A percentile compares a stretch with the other conserved stretches of the same genome.
These are phyloP conservation scores for Phlogophora meticulosa DNA, from an alignment of 2,888 invertebrate species.

Conservation along the genomic window DNA sequence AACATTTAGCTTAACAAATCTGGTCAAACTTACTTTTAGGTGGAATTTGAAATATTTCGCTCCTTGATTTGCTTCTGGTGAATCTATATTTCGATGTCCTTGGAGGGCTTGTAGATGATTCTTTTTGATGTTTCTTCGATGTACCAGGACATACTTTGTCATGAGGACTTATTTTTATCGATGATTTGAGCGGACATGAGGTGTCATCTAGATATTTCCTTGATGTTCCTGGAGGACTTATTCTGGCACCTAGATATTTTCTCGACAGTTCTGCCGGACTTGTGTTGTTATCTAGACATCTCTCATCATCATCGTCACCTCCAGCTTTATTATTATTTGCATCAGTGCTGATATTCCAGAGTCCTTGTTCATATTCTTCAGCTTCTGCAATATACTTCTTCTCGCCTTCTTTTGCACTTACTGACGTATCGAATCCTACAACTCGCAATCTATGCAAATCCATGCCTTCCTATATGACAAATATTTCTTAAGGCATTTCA, in stretches of 20 bases:
- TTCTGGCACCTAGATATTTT: not conserved
- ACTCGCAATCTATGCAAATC: slow-evolving; percentile 69
- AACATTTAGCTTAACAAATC: not conserved
- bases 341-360: slow-evolving; percentile 12
- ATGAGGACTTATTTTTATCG: not conserved
- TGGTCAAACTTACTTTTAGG: slow-evolving; percentile 39
- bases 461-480: slow-evolving; percentile 54
- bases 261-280: slow-evolving; percentile 8
- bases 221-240: not conserved
- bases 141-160: not conserved
- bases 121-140: not conserved
- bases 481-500: slow-evolving; percentile 21
- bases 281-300: not conserved
- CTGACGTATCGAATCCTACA: slow-evolving; percentile 63
- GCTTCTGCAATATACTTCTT: slow-evolving; percentile 31
- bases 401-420: slow-evolving; percentile 32
- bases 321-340: slow-evolving; percentile 10
- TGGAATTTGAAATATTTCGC: slow-evolving; percentile 45
- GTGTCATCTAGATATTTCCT: not conserved
- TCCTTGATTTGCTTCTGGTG: slow-evolving; percentile 30
- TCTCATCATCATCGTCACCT: too few relatives aligned
- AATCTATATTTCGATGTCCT: slow-evolving; percentile 14
- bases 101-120: not conserved
- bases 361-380: slow-evolving; percentile 8
- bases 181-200: not conserved